A percentile compares a stretch with the other conserved stretches of the same genome.
phyloP scores from a whole-genome alignment of 2,888 invertebrate genomes.

The Corythucha ciliata region DNA sequence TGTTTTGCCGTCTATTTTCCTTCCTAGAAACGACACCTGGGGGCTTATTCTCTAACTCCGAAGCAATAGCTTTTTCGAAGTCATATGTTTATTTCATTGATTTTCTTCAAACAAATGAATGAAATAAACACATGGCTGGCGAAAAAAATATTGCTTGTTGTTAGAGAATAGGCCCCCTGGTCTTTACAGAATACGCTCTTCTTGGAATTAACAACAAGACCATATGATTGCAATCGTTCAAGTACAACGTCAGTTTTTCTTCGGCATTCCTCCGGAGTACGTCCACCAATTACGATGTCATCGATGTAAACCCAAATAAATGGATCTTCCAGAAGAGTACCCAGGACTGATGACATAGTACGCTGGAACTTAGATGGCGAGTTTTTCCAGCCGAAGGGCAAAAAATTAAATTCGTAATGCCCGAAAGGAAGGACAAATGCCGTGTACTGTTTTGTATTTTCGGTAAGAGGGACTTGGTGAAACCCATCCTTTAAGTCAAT shows the following conservation, averaged over 20 bases:
- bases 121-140: too few relatives aligned
- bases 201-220: too few relatives aligned
- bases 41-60: too few relatives aligned
- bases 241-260: conserved; percentile 4
- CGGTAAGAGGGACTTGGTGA: background rate
- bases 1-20: conserved; percentile 2
- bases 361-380: conserved; percentile 6
- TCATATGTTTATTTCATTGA: too few relatives aligned
- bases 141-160: too few relatives aligned
- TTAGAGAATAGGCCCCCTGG: too few relatives aligned
- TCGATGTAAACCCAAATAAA: conserved; percentile 7
- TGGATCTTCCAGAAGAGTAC: conserved; percentile 1
- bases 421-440: conserved; percentile 8
- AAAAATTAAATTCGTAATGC: conserved; percentile 5
- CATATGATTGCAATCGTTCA: too few relatives aligned
- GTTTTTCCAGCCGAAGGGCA: conserved; percentile 15
- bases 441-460: conserved; percentile 7
- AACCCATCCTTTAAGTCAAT: conserved; percentile 8
- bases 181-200: too few relatives aligned
- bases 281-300: conserved; percentile 3
- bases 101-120: too few relatives aligned
- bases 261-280: conserved; percentile 6
- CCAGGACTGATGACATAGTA: background rate
- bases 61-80: too few relatives aligned
- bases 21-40: background rate